phyloP scores from a whole-genome alignment of 1,140 invertebrate species.

The Helicoverpa zea region DNA sequence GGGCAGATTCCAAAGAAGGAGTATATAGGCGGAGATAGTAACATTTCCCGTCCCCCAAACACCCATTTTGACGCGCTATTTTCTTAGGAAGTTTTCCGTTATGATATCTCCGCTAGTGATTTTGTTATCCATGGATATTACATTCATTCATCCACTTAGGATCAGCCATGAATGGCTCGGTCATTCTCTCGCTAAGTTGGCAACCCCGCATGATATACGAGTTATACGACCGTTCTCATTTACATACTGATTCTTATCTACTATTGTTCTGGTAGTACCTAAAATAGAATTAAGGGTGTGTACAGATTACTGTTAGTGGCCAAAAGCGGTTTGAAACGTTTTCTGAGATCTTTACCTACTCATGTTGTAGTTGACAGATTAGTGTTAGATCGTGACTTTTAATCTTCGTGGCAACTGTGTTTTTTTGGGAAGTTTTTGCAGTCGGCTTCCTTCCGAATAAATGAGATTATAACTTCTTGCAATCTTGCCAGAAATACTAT shows the following conservation, averaged over 20 bases:
- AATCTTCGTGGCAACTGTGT: too few relatives aligned
- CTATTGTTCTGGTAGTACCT: conserved; percentile 66
- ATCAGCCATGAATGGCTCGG: conserved; percentile 16
- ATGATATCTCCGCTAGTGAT: too few relatives aligned
- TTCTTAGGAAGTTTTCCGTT: too few relatives aligned
- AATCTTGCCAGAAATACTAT: too few relatives aligned
- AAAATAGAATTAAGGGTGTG: conserved; percentile 40
- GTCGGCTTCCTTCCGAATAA: too few relatives aligned
- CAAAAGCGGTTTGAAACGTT: background rate
- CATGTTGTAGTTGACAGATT: background rate
- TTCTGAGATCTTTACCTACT: too few relatives aligned
- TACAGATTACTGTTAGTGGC: conserved; percentile 16
- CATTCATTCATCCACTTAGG: conserved; percentile 31
- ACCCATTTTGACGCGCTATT: too few relatives aligned
- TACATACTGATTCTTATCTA: conserved; percentile 86
- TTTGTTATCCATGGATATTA: background rate
- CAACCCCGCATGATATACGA: conserved; percentile 2
- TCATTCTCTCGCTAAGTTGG: conserved; percentile 9
- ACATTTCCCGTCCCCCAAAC: too few relatives aligned
- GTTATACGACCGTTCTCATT: conserved; percentile 49
- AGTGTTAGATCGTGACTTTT: background rate
- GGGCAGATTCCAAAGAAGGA: too few relatives aligned
- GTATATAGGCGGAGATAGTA: too few relatives aligned
- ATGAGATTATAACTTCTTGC: too few relatives aligned
- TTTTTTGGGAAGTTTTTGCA: too few relatives aligned